Percentiles rank a stretch among this genome's conserved stretches.
Evolutionary conservation across 2,113 vertebrate species (phyloP).

Genomic region (Parus major): DNA sequence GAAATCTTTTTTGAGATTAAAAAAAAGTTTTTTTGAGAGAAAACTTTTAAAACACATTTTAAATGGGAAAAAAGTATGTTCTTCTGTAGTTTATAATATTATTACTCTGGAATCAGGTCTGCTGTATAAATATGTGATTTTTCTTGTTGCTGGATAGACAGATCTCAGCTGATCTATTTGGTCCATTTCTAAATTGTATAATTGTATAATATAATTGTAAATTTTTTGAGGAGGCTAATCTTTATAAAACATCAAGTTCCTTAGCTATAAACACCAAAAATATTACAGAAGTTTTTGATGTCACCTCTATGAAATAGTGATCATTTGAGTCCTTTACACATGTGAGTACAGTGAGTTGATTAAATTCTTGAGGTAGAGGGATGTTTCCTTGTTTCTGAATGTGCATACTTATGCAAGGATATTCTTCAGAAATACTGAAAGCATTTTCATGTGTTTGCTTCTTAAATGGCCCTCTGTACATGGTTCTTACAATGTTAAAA

Average conservation of each 20-base stretch:
- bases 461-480: not conserved
- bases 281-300: not conserved
- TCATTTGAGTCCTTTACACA: not conserved
- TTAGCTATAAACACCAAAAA: not conserved
- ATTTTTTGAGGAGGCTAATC: not conserved
- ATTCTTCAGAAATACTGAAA: not conserved
- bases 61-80: not conserved
- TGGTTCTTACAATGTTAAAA: not conserved
- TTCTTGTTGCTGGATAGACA: not conserved
- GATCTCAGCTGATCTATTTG: not conserved
- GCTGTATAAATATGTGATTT: not conserved
- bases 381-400: not conserved
- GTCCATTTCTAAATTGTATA: not conserved
- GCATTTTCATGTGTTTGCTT: not conserved
- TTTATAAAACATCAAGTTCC: not conserved
- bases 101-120: not conserved
- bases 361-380: not conserved
- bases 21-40: not conserved
- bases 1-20: not conserved
- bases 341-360: not conserved
- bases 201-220: not conserved
- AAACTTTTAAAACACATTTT: not conserved
- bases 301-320: not conserved
- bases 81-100: not conserved
- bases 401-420: not conserved